Evolutionary conservation across 2,888 invertebrate species (phyloP).

Genomic region (Phalera bucephala): DNA sequence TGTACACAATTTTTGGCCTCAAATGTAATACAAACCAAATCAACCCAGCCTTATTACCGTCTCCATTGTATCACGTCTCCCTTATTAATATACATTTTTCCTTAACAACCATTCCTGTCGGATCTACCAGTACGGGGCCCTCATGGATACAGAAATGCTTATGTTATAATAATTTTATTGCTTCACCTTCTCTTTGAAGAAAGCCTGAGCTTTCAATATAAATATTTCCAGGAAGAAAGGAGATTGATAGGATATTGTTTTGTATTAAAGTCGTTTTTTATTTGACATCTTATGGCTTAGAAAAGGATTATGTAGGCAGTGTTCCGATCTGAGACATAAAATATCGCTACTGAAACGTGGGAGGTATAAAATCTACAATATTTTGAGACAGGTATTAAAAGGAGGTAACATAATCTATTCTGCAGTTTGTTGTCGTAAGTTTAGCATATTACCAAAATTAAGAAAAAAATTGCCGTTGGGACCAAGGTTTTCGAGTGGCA

Average conservation of each 20-base stretch:
- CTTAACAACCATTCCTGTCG: slow-evolving; percentile 45
- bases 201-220: slow-evolving; percentile 2
- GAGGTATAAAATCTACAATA: no score
- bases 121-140: background rate
- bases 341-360: no score
- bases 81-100: slow-evolving; percentile 51
- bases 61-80: slow-evolving; percentile 39
- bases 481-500: no score
- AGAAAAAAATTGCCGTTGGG: no score
- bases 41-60: slow-evolving; percentile 31
- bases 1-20: background rate
- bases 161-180: slow-evolving; percentile 35
- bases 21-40: slow-evolving; percentile 28
- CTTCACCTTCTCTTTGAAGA: slow-evolving; percentile 22
- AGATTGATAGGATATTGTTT: background rate
- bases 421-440: no score
- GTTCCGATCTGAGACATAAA: no score
- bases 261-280: no score
- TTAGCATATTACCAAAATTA: no score
- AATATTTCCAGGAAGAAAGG: slow-evolving; percentile 1
- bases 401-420: no score
- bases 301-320: no score
- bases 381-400: no score
- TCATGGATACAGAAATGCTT: slow-evolving; percentile 8
- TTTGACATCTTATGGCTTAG: no score